A percentile compares a stretch with the other conserved stretches of the same genome.
Evolutionary conservation across 2,888 invertebrate species (phyloP).

Genomic region (Cryptocheilus praepositus): DNA sequence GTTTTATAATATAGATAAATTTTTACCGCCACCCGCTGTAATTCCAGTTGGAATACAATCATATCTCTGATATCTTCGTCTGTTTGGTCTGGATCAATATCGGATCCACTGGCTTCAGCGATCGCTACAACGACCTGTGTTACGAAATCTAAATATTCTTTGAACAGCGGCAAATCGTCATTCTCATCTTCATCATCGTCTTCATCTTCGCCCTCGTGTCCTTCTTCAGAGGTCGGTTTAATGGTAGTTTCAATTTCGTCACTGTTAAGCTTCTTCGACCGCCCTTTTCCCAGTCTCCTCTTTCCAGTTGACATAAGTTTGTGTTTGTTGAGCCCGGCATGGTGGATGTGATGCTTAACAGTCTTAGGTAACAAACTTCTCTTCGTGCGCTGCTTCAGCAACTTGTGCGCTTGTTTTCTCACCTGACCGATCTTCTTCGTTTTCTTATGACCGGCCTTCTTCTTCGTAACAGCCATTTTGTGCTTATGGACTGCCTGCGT

Average conservation of each 20-base stretch:
- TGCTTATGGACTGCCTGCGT: too few species aligned
- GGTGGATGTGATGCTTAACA: not conserved
- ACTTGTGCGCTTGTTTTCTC: not conserved
- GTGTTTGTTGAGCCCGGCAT: not conserved
- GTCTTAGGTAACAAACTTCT: not conserved
- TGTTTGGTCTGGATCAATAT: conserved; percentile 10
- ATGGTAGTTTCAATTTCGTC: not conserved
- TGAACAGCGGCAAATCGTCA: not conserved
- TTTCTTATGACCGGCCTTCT: too few species aligned
- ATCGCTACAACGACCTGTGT: conserved; percentile 25
- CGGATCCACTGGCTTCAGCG: conserved; percentile 14
- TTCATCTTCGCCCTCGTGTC: not conserved
- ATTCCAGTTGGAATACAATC: conserved; percentile 28
- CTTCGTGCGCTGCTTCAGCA: not conserved
- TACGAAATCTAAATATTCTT: conserved; percentile 12
- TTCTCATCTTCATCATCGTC: not conserved
- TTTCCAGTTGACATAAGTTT: not conserved
- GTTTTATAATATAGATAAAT: too few species aligned
- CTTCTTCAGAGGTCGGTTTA: not conserved
- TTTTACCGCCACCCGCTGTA: not conserved
- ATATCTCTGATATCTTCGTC: conserved; percentile 28
- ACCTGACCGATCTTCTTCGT: not conserved
- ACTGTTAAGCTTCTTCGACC: not conserved
- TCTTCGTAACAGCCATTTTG: too few species aligned
- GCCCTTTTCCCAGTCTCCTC: not conserved